Percentiles rank a stretch among this genome's conserved stretches.
Conservation (phyloP, 2,113 vertebrate genomes). For the Channa argus region DNA sequence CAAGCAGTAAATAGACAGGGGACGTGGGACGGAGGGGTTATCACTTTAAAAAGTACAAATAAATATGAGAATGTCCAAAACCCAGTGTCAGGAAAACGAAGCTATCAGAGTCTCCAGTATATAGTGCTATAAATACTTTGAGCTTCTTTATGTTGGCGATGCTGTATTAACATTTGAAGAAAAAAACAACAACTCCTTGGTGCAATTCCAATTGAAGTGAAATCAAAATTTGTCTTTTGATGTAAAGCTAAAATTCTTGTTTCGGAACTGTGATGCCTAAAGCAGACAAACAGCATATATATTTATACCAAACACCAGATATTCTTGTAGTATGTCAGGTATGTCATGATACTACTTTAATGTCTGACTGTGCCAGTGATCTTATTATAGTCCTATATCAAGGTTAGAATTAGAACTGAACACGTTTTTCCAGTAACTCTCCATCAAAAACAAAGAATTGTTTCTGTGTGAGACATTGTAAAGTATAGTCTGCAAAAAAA, state of each 20-base stretch:
- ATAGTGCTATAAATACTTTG: neutral
- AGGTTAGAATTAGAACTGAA: no score
- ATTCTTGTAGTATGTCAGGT: no score
- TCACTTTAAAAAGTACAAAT: neutral
- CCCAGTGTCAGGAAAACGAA: conserved; percentile 6
- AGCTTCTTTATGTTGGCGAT: conserved; percentile 9
- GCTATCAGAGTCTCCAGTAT: neutral
- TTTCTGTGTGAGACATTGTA: no score
- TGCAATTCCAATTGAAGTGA: neutral
- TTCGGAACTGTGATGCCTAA: no score
- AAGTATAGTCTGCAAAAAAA: no score
- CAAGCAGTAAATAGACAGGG: neutral
- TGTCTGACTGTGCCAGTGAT: no score
- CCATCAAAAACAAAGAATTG: no score
- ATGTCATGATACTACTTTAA: no score
- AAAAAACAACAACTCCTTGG: conserved; percentile 3
- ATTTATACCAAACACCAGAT: no score
- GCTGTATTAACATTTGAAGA: neutral
- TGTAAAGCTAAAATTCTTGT: neutral
- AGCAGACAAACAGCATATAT: no score
- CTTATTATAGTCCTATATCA: no score
- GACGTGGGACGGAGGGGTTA: neutral
- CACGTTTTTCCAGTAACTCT: no score
- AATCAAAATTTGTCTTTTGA: neutral
- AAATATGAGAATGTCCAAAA: neutral